Evolutionary conservation across 2,797 vertebrate genomes (phyloP).

Genomic region (Melanotaenia pygmaea): DNA sequence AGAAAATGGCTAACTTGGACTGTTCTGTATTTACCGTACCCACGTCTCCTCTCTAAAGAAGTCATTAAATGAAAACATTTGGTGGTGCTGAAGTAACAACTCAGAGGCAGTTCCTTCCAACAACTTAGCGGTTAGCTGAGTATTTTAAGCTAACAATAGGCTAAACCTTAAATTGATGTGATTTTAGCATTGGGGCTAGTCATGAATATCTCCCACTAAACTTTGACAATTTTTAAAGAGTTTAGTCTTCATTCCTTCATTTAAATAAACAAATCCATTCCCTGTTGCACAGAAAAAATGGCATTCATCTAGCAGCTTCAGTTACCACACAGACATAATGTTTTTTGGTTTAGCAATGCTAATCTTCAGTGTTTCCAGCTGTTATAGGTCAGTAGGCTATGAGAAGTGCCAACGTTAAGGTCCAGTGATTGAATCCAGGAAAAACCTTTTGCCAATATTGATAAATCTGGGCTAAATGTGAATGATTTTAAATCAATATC

Average conservation of each 20-base stretch:
- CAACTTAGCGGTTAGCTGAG: background rate
- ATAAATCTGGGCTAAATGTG: background rate
- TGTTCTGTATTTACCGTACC: background rate
- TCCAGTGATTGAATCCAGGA: no score
- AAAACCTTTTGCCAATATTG: no score
- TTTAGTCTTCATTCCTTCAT: background rate
- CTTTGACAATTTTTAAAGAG: background rate
- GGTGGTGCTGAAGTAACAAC: background rate
- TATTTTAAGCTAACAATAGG: background rate
- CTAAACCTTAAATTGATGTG: background rate
- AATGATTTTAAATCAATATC: background rate
- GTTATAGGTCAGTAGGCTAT: background rate
- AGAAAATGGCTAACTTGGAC: background rate
- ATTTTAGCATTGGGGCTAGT: background rate
- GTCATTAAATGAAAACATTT: background rate
- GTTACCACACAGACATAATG: background rate
- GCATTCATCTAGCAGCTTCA: background rate
- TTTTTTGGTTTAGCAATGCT: background rate
- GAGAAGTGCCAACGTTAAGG: no score
- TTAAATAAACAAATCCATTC: background rate
- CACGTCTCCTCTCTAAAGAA: background rate
- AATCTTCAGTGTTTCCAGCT: background rate
- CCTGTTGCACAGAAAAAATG: background rate
- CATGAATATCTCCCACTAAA: background rate
- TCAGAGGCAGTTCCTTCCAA: background rate